Base-by-base conservation (phyloP, 2,888 invertebrate genomes). In the Dryadula phaetusa region DNA sequence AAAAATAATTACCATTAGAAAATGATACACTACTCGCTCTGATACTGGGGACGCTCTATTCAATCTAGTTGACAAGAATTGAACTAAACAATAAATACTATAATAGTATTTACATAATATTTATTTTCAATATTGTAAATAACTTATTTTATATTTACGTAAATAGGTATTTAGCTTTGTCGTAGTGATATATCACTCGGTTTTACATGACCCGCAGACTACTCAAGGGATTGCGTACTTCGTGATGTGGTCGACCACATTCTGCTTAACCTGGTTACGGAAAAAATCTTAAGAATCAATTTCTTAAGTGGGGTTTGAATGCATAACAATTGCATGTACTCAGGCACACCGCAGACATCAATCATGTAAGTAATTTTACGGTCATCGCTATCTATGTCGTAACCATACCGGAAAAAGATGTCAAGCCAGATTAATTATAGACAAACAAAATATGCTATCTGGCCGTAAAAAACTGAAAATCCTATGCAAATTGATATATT, bases 351-450 rank as follows among this genome's bases (percentile, higher is more conserved):
- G 46, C 5, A 0, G 46, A 67, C 70, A 72, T 71, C 71, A 67
- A 62, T 63, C 56, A 53, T 28, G 20, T 46, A 47, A 60, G 64
- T 62, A 63, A 64, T 60, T 72, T 73, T 74, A 76, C 74, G 72
- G 67, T 46, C 64, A 66, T 54, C 53, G 72, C 75, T 77, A 78
- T 77, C 77, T 75, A 64, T 79, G 76, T 75, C 73, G 75, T 76
- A 79, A 78, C 76, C 69, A 71, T 72, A 69, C 71, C 72, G 73
- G 75, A 75, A 75, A 67, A 65, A 67, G 68, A 56, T 70, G 62
- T 70, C 66, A 67, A 62, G 54, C 62, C 42, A 67, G 62, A 52
- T 49, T 66, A 66, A 69, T 69, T 64, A 53, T 60, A 67, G 71
- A 65, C 70, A 72, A 71, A 70, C 72, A 67, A 64, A 67, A 54